Conservation (phyloP, 2,888 invertebrate genomes). For the Loripinus fragilis region DNA sequence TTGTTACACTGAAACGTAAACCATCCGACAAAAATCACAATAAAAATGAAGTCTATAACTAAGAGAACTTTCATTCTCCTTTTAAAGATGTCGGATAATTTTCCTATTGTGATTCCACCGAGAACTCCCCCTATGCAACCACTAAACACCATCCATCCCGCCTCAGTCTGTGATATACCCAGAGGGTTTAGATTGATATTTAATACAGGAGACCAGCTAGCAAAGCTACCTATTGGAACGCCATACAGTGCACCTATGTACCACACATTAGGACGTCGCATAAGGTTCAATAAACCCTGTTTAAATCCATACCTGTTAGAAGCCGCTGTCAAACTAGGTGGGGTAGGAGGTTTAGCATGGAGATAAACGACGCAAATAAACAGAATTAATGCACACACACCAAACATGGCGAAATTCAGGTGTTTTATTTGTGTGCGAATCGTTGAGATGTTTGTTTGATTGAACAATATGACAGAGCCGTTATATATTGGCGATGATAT, state of each 20-base stretch:
- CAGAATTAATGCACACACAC: background rate
- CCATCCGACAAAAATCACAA: conserved; percentile 49
- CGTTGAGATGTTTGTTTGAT: background rate
- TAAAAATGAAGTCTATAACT: conserved; percentile 35
- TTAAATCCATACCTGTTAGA: background rate
- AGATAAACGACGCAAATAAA: background rate
- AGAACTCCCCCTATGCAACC: conserved; percentile 50
- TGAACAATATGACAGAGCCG: background rate
- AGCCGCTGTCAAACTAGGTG: background rate
- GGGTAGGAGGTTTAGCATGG: background rate
- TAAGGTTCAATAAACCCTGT: background rate
- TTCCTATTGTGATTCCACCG: conserved; percentile 55
- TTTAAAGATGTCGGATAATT: conserved; percentile 68
- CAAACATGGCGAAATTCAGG: background rate
- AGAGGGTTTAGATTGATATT: conserved; percentile 75
- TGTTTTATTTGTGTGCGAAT: background rate
- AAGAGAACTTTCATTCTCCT: conserved; percentile 66
- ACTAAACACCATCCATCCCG: conserved; percentile 63
- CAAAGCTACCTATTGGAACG: conserved; percentile 71
- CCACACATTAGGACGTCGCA: conserved; percentile 68
- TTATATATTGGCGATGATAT: background rate
- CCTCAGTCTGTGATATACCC: conserved; percentile 64
- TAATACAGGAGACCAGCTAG: conserved; percentile 76
- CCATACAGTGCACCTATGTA: conserved; percentile 70
- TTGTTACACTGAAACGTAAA: conserved; percentile 56